These are phyloP conservation scores for Apamea epomidion DNA, from an alignment of 2,888 invertebrate genomes.

Conservation along the genomic window DNA sequence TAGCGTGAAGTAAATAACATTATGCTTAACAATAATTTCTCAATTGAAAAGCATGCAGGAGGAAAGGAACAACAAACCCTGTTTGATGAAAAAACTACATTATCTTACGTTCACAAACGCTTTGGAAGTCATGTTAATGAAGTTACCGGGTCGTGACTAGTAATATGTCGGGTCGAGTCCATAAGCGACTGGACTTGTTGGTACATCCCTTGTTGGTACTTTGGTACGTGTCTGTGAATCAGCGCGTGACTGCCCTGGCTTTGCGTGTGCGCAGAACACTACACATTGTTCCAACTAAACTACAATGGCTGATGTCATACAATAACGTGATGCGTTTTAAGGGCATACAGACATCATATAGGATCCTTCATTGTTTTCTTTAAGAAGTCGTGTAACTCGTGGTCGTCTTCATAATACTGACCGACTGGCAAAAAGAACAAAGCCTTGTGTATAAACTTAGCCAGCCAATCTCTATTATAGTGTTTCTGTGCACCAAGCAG, in stretches of 20 bases:
- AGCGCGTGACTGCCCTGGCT: constrained; percentile 79
- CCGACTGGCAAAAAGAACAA: constrained; percentile 21
- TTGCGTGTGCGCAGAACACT: constrained; percentile 74
- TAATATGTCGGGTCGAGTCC: constrained; percentile 68
- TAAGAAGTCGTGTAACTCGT: constrained; percentile 26
- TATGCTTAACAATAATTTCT: neutral
- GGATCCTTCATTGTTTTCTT: constrained; percentile 44
- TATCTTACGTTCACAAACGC: constrained; percentile 27
- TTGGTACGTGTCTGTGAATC: constrained; percentile 76
- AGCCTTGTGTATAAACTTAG: constrained; percentile 4
- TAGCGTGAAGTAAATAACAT: constrained; percentile 16
- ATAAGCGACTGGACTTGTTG: constrained; percentile 67
- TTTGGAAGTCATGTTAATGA: constrained; percentile 70
- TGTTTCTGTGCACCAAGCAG: neutral
- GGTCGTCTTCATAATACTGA: constrained; percentile 26
- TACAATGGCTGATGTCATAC: constrained; percentile 86
- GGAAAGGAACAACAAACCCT: neutral
- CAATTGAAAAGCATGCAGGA: neutral
- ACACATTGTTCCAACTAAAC: constrained; percentile 78
- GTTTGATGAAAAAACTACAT: constrained; percentile 12
- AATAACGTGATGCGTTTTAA: constrained; percentile 77
- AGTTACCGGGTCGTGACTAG: constrained; percentile 72
- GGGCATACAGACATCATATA: constrained; percentile 64
- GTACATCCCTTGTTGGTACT: constrained; percentile 72
- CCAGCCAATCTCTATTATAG: neutral